Base-by-base conservation (phyloP, 2,888 invertebrate species). In the Melolontha melolontha region DNA sequence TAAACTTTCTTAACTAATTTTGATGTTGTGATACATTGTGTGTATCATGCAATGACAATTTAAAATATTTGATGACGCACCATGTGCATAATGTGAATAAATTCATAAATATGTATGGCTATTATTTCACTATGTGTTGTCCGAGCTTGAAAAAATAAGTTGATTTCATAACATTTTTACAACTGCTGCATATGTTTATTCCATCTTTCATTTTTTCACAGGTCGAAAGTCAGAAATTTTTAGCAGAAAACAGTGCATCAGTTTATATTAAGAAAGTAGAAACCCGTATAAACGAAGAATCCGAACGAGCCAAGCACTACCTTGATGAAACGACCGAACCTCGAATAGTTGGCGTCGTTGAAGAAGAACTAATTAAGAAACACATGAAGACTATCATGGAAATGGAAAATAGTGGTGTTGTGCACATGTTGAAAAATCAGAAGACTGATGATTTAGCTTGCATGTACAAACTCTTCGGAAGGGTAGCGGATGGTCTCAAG, bases 341-440 rank as follows among this genome's bases (percentile, higher is more conserved):
- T 65, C 91, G 96, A 73, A 97, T 99, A 79, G 95, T 99, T 7
- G 91, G 94, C 83, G 98, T 98, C 66, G 94, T 99, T 57, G 98
- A 99, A 85, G 94, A 96, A 81, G 98, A 99, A 84, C 89, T 99
- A 73, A 99, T 99, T 78, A 95, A 96, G 84, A 94, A 96, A 76
- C 98, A 99, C 85, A 98, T 99, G 97, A 95, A 96, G 83, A 98
- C 95, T 10, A 95, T 97, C 79, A 96, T 97, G 11, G 91, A 91
- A 91, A 99, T 99, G 98, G 98, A 98, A 86, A 98, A 99, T 85
- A 97, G 97, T 6, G 99, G 99, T 73, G 98, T 99, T 71, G 97
- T 98, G 64, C 96, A 98, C 84, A 98, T 99, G 98, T 86, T 99
- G 78, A 93, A 95, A 85, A 96, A 98, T 84, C 95, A 97, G 78